Percentiles rank a stretch among this genome's conserved stretches.
Evolutionary conservation across 2,113 vertebrate genomes (phyloP).

Genomic region (Pelecanoides urinatrix): DNA sequence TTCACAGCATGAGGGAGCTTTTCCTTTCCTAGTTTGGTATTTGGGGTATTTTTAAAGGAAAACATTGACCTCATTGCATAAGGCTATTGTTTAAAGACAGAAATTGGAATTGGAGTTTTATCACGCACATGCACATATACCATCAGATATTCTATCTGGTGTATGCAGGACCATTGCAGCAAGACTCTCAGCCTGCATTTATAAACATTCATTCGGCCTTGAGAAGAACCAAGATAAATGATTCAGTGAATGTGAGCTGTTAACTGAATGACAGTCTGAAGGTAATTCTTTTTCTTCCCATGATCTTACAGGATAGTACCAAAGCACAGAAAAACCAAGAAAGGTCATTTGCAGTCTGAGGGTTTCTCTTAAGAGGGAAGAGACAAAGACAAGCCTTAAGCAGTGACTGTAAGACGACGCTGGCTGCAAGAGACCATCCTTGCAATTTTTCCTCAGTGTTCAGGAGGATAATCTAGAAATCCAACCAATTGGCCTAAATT

Average conservation of each 20-base stretch:
- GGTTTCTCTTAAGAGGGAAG: not conserved
- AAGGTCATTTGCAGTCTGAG: not conserved
- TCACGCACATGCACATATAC: not conserved
- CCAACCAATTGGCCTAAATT: conserved; percentile 4
- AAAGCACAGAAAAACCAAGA: not conserved
- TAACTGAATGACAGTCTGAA: not conserved
- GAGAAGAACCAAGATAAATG: not conserved
- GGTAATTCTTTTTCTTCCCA: not conserved
- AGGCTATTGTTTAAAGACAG: not conserved
- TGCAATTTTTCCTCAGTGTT: not conserved
- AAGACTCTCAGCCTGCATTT: not conserved
- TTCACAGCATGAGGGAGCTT: not conserved
- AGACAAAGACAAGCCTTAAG: not conserved
- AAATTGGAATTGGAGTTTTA: not conserved
- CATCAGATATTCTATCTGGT: not conserved
- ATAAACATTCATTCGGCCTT: not conserved
- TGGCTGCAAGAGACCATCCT: not conserved
- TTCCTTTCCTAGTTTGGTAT: not conserved
- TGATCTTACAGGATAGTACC: not conserved
- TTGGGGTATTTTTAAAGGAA: not conserved
- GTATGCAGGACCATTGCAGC: not conserved
- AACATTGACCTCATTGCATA: not conserved
- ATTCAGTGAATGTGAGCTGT: not conserved
- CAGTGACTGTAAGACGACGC: not conserved
- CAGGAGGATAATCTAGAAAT: not conserved